These are phyloP conservation scores for Aplochiton taeniatus DNA, from an alignment of 2,797 vertebrate genomes.

Conservation along the genomic window DNA sequence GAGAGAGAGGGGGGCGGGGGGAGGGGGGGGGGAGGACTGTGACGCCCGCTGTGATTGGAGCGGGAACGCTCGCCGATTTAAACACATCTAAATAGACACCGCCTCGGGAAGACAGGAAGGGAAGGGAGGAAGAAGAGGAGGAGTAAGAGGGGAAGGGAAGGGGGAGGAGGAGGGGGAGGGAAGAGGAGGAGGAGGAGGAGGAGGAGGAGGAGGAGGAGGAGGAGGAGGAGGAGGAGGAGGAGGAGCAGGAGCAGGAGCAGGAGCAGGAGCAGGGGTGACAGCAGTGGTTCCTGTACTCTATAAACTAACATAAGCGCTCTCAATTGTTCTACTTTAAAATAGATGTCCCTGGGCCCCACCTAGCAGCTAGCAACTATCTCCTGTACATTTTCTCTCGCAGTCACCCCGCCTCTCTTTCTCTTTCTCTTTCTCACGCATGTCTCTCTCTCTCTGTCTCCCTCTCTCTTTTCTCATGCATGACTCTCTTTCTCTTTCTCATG, in stretches of 20 bases:
- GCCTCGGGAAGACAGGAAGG: slow-evolving; percentile 38
- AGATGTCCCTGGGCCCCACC: slow-evolving; percentile 57
- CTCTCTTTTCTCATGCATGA: slow-evolving; percentile 15
- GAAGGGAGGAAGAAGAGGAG: slow-evolving; percentile 24
- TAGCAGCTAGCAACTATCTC: slow-evolving; percentile 59
- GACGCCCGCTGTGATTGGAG: slow-evolving; percentile 49
- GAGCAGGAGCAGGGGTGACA: too few relatives aligned
- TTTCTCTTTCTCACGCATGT: slow-evolving; percentile 22
- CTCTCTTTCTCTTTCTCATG: slow-evolving; percentile 26
- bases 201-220: slow-evolving; percentile 5
- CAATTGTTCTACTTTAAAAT: slow-evolving; percentile 68
- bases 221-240: slow-evolving; percentile 12
- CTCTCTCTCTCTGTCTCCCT: background rate
- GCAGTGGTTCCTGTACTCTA: slow-evolving; percentile 50
- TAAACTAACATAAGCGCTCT: slow-evolving; percentile 61
- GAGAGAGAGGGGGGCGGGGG: slow-evolving; percentile 34
- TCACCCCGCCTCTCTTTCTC: slow-evolving; percentile 20
- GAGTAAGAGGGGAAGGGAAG: background rate
- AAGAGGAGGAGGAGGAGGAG: slow-evolving; percentile 24
- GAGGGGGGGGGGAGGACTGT: slow-evolving; percentile 49
- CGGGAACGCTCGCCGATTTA: slow-evolving; percentile 24
- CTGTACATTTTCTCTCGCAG: slow-evolving; percentile 35
- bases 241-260: slow-evolving; percentile 10
- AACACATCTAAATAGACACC: slow-evolving; percentile 72
- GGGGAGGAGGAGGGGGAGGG: slow-evolving; percentile 21